These are phyloP conservation scores for Dasypogon diadema DNA, from an alignment of 2,888 invertebrate genomes.

Conservation along the genomic window DNA sequence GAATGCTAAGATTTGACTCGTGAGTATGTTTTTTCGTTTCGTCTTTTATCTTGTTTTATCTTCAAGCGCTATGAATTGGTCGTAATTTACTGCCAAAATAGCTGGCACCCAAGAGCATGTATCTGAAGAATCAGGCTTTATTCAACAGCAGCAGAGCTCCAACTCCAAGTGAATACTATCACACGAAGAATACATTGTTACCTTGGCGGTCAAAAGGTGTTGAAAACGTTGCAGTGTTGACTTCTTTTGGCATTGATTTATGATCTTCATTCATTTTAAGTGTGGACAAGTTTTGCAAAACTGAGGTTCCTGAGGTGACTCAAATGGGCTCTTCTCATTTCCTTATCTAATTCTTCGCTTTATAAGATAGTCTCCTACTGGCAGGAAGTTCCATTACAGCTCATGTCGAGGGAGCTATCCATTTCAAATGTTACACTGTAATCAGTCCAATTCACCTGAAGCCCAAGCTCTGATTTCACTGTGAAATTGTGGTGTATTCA, in stretches of 20 bases:
- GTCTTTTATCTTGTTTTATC: too few species aligned
- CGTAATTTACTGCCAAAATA: slow-evolving; percentile 45
- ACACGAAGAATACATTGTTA: slow-evolving; percentile 20
- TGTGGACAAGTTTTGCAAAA: slow-evolving; percentile 17
- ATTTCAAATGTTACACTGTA: slow-evolving; percentile 40
- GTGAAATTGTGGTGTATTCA: slow-evolving; percentile 22
- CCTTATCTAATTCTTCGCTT: slow-evolving; percentile 8
- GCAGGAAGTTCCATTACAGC: slow-evolving; percentile 27
- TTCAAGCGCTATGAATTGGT: too few species aligned
- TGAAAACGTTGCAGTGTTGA: slow-evolving; percentile 2
- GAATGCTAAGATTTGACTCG: too few species aligned
- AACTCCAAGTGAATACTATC: too few species aligned
- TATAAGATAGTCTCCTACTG: neutral
- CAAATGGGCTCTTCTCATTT: neutral
- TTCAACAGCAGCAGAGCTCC: too few species aligned
- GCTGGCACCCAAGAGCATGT: slow-evolving; percentile 13
- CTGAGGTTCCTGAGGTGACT: neutral
- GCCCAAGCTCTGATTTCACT: slow-evolving; percentile 27
- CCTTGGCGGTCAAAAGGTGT: slow-evolving; percentile 35
- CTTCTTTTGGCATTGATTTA: slow-evolving; percentile 30
- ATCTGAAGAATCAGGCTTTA: neutral
- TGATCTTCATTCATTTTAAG: slow-evolving; percentile 38
- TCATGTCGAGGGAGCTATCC: slow-evolving; percentile 20
- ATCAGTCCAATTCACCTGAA: slow-evolving; percentile 23
- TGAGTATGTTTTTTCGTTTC: too few species aligned